Evolutionary conservation across 2,888 invertebrate genomes (phyloP).

Genomic region (Phalangium opilio): DNA sequence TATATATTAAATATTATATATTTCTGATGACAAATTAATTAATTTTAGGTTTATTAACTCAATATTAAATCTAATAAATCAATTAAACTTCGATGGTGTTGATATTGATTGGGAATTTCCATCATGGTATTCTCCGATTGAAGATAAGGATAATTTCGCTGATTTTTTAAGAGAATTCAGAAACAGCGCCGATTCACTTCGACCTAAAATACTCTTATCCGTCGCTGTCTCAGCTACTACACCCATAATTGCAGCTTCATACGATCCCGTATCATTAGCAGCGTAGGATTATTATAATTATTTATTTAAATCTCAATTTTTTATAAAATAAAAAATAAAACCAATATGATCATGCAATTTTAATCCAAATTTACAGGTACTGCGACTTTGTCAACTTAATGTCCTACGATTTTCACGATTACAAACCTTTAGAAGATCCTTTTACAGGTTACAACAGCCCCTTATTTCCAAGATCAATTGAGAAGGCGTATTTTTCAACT

Average conservation of each 20-base stretch:
- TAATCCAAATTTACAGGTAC: conserved; percentile 32
- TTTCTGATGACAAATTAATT: too few relatives aligned
- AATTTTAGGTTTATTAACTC: conserved; percentile 23
- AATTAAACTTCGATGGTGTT: conserved; percentile 25
- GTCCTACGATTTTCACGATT: conserved; percentile 81
- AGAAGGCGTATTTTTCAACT: conserved; percentile 48
- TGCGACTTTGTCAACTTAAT: conserved; percentile 76
- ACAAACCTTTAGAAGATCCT: conserved; percentile 48
- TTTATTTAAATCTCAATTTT: background rate
- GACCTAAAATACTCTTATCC: conserved; percentile 35
- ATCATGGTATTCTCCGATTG: conserved; percentile 39
- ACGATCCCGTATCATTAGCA: conserved; percentile 60
- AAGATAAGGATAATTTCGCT: conserved; percentile 28
- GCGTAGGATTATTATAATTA: conserved; percentile 37
- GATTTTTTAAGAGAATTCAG: conserved; percentile 12
- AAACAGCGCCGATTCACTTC: too few relatives aligned
- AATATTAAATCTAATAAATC: conserved; percentile 18
- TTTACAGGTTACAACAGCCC: conserved; percentile 75
- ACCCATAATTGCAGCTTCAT: conserved; percentile 55
- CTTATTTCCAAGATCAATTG: conserved; percentile 44
- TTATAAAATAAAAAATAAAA: too few relatives aligned
- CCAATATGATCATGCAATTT: too few relatives aligned
- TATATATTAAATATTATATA: background rate
- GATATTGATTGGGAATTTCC: conserved; percentile 52
- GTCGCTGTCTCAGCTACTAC: conserved; percentile 65